Evolutionary conservation across 2,797 vertebrate genomes (phyloP).

Genomic region (Heliangelus exortis): DNA sequence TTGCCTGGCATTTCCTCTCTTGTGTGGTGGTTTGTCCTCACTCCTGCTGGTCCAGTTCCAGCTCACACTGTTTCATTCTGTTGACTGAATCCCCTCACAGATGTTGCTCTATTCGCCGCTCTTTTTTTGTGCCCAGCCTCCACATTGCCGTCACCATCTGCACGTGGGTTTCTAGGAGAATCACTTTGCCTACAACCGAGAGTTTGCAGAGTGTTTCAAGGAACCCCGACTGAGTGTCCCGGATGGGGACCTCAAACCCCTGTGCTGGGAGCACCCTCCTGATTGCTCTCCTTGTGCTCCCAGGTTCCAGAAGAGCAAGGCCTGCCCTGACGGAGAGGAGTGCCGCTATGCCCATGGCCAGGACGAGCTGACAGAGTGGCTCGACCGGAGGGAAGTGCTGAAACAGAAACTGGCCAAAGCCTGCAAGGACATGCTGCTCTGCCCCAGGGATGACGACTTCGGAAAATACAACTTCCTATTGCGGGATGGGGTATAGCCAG

Average conservation of each 20-base stretch:
- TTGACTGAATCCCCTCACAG: background rate
- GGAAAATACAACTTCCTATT: constrained; percentile 96
- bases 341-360: constrained; percentile 90
- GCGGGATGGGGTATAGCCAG: constrained; percentile 77
- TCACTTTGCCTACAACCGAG: background rate
- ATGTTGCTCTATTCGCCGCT: background rate
- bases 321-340: constrained; percentile 87
- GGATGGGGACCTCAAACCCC: background rate
- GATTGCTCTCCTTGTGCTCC: background rate
- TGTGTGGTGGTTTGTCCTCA: background rate
- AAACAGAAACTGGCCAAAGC: constrained; percentile 90
- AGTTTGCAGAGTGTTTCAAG: background rate
- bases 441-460: constrained; percentile 88
- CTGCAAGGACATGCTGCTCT: constrained; percentile 91
- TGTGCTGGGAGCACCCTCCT: background rate
- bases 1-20: constrained; percentile 6
- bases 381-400: constrained; percentile 88
- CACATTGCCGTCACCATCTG: background rate
- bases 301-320: constrained; percentile 82
- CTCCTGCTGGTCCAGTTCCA: background rate
- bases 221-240: background rate
- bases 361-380: constrained; percentile 93
- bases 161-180: background rate
- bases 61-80: background rate
- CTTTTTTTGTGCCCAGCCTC: background rate